phyloP scores from a whole-genome alignment of 2,113 vertebrate species.

The Myiozetetes cayanensis region DNA sequence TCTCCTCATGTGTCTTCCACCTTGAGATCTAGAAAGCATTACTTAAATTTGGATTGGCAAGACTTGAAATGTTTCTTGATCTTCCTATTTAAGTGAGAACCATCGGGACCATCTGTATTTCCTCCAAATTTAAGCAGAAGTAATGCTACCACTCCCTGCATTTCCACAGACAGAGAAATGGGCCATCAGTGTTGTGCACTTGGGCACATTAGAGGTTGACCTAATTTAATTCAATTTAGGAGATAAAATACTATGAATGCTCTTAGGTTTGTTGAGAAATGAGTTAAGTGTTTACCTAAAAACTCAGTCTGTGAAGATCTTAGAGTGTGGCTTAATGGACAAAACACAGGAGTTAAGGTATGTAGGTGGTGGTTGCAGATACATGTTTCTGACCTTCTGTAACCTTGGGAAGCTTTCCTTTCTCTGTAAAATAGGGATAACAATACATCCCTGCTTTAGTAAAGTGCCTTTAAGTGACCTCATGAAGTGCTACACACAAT shows the following conservation, averaged over 20 bases:
- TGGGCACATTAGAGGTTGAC: not conserved
- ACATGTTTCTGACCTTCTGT: not conserved
- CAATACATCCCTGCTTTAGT: not conserved
- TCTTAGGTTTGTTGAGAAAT: not conserved
- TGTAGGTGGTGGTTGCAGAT: not conserved
- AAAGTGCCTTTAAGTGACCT: not conserved
- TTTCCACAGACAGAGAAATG: not conserved
- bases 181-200: not conserved
- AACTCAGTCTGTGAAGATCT: not conserved
- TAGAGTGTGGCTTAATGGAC: not conserved
- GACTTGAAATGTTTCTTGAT: not conserved
- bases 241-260: not conserved
- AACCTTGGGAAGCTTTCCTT: conserved; percentile 27
- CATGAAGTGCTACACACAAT: conserved; percentile 9
- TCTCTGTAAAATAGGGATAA: not conserved
- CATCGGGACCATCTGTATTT: not conserved
- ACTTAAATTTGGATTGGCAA: not conserved
- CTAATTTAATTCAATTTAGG: not conserved
- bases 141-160: not conserved
- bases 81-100: not conserved
- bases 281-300: not conserved
- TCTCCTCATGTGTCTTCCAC: not conserved
- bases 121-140: not conserved
- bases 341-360: not conserved
- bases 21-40: not conserved